Evolutionary conservation across 1,140 invertebrate species (phyloP), one percentile per base, ranked within the genome.

Genomic region (Aphis gossypii): DNA sequence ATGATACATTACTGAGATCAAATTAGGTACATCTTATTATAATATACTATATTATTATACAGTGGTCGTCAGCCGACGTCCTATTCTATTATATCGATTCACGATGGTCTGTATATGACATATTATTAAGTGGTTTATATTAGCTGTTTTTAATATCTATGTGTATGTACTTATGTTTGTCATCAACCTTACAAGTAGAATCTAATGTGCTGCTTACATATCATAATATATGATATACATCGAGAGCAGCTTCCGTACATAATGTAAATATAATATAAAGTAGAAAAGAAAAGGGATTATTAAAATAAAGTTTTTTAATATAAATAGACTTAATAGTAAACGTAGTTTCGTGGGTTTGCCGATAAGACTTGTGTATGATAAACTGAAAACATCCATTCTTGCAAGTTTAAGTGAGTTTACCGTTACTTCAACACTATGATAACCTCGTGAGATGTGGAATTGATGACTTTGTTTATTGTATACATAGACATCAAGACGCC

Each of bases 351-450:
- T 1, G 30, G 46, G 46, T 51, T 35, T 51, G 3, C 44, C 44
- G 44, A 88, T 51, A 88, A 51, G 46, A 14, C 48, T 38, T 89
- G 7, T 89, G 20, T 54, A 54, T 51, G 87, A 89, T 54, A 38
- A 89, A 54, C 48, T 20, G 48, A 89, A 89, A 89, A 89, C 48
- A 54, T 54, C n/a, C 87, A 54, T 89, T 89, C n/a, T 86, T 68
- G 38, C n/a, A 54, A 89, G 87, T 54, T 89, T 89, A 38, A 54
- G 48, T 54, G 87, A 88, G 86, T 88, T 88, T 88, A n/a, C 21
- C n/a, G n/a, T 88, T 51, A 41, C 86, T 48, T 88, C 44, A 44
- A 84, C 83, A 41, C 86, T 30, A 46, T 46, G 44, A 46, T 87
- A 87, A 54, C 48, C 46, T 51, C n/a, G 87, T n/a, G 48, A 89